These are phyloP conservation scores for Chionis minor DNA, from an alignment of 2,113 vertebrate genomes.

Conservation along the genomic window DNA sequence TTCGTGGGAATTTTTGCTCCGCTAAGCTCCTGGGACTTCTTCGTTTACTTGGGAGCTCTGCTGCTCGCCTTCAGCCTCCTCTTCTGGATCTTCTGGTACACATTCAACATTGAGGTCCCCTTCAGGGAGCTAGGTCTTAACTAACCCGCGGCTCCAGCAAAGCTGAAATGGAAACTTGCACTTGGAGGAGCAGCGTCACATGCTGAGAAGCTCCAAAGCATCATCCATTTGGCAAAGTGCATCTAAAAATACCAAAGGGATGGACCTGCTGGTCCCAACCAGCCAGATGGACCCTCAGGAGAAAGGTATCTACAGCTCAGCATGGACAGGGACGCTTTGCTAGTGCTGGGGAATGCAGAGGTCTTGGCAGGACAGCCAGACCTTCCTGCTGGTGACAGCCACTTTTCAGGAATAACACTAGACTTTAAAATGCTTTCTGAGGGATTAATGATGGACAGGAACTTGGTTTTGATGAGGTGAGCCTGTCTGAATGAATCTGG, in stretches of 20 bases:
- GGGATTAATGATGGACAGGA: neutral
- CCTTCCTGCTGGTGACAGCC: neutral
- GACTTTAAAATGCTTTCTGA: neutral
- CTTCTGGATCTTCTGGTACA: conserved; percentile 89
- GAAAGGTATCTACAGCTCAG: conserved; percentile 7
- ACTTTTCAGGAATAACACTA: neutral
- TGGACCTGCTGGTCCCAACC: neutral
- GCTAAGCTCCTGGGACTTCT: conserved; percentile 86
- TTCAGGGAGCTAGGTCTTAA: conserved; percentile 68
- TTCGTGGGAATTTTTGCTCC: conserved; percentile 80
- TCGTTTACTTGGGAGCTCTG: conserved; percentile 81
- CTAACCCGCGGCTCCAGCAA: rapidly evolving
- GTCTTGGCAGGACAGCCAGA: neutral
- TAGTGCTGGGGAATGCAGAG: neutral
- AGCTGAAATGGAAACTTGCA: rapidly evolving
- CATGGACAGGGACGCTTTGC: neutral
- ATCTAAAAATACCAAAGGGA: neutral
- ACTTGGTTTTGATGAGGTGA: neutral
- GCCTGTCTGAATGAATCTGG: neutral
- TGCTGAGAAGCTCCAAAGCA: neutral
- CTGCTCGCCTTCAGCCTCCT: conserved; percentile 84
- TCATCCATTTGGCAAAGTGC: neutral
- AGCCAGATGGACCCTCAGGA: neutral
- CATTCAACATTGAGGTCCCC: conserved; percentile 76
- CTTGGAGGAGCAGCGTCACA: neutral